Evolutionary conservation across 2,888 invertebrate species (phyloP), one percentile per base, ranked within the genome.

Genomic region (Phlogophora meticulosa): DNA sequence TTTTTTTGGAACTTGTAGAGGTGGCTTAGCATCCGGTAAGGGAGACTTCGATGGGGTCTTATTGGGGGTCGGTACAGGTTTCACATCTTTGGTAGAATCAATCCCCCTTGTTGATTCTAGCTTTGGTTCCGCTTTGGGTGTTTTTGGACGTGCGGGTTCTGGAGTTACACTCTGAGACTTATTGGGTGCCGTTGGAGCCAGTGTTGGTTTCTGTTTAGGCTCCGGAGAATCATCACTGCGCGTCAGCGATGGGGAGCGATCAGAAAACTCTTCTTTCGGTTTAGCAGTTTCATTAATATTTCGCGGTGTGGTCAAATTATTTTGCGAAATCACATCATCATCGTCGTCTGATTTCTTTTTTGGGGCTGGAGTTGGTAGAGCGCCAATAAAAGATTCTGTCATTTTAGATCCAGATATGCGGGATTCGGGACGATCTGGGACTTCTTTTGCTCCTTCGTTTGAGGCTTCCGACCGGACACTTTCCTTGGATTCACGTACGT

Each of bases 221-320:
- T 95, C 95, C 28, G 95, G 95, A 40, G 95, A 96, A 65, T 95
- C 96, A 83, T 95, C 96, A 80, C 95, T 96, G 59, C 95, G 89
- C 28, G 95, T 94, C 46, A 96, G 82, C 28, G 96, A 96, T 11
- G 96, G 96, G 32, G 96, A 96, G 55, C 96, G 93, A 80, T 96
- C 96, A 28, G 87, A 92, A 32, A 92, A 78, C 59, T 94, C 93
- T 51, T 86, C 83, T 87, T 92, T 94, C 28, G 86, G 89, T 60
- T 88, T 88, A 34, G 76, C 55, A 32, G 74, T 69, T 42, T 90
- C 91, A 58, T 63, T 84, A 24, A 72, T 40, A 73, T 76, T 87
- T 81, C 91, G 93, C n/a, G 73, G 58, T 28, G 87, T 63, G 5
- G 80, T 58, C 48, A 83, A 63, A 78, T 87, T 92, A 67, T 90